Base-by-base conservation (phyloP, 2,113 vertebrate genomes). In the Callipepla squamata region DNA sequence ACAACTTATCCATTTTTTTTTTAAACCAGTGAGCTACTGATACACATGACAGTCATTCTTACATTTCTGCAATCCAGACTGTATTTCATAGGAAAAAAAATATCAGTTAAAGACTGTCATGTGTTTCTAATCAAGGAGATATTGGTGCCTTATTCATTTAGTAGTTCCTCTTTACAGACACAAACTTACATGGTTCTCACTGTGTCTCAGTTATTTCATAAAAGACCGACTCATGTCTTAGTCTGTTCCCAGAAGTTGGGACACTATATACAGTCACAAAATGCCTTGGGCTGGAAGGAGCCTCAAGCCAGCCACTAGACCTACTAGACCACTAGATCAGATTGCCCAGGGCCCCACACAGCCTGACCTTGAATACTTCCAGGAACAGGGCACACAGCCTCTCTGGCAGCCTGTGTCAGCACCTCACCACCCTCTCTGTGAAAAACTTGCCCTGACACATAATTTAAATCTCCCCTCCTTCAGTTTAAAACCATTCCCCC, bases 121-220 rank as follows among this genome's bases (percentile, higher is more conserved):
- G 30, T 26, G 7, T 38, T 86, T 82, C 14, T 48, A 94, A 94
- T 87, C 85, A 88, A 84, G 65, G 38, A 80, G 76, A 65, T 65
- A 85, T 9, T 44, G 44, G 28, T 92, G 59, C 32, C 82, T 77
- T 59, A 85, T 82, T 67, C 26, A 67, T 45, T n/a, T 78, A 61
- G 65, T 30, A 75, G 69, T 13, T 89, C 44, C 40, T 80, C 25
- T 59, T 47, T 74, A 38, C 93, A 85, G 75, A 67, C 42, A 81
- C 26, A 47, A 28, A 38, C 55, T 73, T 50, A n/a, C 1, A 7
- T 11, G 48, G n/a, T 48, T 62, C 76, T 55, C 55, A 69, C 3
- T 30, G 34, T 0, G 1, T 19, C 55, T 55, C n/a, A 19, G 42
- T 38, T 63, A 67, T 12, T 75, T 30, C 30, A 66, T 0, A 0